phyloP scores from a whole-genome alignment of 2,797 vertebrate species.

The Sternotherus odoratus region DNA sequence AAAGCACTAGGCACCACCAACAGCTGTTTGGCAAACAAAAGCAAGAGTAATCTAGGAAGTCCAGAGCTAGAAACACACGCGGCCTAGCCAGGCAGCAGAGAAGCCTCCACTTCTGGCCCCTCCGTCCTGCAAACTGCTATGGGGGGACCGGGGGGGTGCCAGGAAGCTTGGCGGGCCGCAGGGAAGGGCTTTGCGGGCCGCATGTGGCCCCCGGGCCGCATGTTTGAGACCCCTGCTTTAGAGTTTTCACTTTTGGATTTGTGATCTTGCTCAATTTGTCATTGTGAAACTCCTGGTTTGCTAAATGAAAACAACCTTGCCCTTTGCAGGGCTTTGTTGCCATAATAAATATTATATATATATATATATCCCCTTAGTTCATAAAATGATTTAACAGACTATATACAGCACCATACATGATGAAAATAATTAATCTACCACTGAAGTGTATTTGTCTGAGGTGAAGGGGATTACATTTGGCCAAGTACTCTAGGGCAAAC shows the following conservation, averaged over 20 bases:
- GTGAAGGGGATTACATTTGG: background rate
- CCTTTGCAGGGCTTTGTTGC: background rate
- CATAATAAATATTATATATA: background rate
- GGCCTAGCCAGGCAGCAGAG: no score
- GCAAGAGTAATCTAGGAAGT: no score
- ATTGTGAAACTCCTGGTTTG: background rate
- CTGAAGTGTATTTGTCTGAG: background rate
- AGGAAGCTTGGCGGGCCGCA: no score
- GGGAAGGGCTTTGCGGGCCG: no score
- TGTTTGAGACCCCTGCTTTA: no score
- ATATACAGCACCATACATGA: background rate
- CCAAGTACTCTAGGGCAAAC: background rate
- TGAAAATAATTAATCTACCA: background rate
- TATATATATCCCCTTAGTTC: background rate
- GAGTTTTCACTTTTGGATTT: background rate
- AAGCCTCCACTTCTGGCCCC: no score
- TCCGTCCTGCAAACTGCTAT: no score
- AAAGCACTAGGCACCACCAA: no score
- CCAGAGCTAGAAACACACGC: no score
- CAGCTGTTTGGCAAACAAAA: no score
- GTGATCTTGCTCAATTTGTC: background rate
- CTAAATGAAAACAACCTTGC: background rate
- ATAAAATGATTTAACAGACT: background rate
- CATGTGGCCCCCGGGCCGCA: no score
- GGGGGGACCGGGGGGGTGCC: no score